phyloP scores from a whole-genome alignment of 2,888 invertebrate species.

The Candidula unifasciata region DNA sequence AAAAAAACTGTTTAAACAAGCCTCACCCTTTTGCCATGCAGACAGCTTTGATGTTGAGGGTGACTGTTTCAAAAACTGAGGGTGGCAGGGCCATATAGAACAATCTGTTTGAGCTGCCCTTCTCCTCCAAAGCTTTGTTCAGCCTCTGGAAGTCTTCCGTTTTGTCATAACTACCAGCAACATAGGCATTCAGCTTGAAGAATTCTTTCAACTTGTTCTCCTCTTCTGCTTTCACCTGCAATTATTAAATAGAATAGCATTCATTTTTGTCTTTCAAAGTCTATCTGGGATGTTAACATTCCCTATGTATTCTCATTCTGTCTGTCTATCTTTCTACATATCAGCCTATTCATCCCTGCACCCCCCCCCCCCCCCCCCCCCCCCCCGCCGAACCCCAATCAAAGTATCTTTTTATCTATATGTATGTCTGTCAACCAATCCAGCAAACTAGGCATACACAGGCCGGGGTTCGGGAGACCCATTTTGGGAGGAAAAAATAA shows the following conservation, averaged over 20 bases:
- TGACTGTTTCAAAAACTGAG: conserved; percentile 92
- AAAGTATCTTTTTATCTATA: too few relatives aligned
- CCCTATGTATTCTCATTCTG: background rate
- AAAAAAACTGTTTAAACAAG: background rate
- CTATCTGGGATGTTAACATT: background rate
- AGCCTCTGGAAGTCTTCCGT: conserved; percentile 88
- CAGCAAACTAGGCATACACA: too few relatives aligned
- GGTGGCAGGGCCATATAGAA: conserved; percentile 99
- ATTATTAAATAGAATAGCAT: background rate
- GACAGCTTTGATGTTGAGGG: conserved; percentile 88
- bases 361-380: too few relatives aligned
- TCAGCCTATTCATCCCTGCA: background rate
- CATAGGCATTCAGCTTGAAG: conserved; percentile 90
- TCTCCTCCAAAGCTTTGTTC: conserved; percentile 83
- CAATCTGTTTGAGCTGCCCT: conserved; percentile 86
- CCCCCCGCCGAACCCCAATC: too few relatives aligned
- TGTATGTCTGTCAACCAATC: too few relatives aligned
- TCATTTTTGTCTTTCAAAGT: too few relatives aligned
- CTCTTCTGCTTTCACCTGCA: conserved; percentile 84
- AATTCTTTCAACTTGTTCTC: conserved; percentile 87
- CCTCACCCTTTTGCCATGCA: conserved; percentile 89
- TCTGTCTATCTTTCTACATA: too few relatives aligned
- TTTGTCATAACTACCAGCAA: conserved; percentile 90
- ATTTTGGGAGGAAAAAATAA: too few relatives aligned
- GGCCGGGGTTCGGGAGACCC: too few relatives aligned